Evolutionary conservation across 2,888 invertebrate species (phyloP), one percentile per base, ranked within the genome.

Genomic region (Dioctria rufipes): DNA sequence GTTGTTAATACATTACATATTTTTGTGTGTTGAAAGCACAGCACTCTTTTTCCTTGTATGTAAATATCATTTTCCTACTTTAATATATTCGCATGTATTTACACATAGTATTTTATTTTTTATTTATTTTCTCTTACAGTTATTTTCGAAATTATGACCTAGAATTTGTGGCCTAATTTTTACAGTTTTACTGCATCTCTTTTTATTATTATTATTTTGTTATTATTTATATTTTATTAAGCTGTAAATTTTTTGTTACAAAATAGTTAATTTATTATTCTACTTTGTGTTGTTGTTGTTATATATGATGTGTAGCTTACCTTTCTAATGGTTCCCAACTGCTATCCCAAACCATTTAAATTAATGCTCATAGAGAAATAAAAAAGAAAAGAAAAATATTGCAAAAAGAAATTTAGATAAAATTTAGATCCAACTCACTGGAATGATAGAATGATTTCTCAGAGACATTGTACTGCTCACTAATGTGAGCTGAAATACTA

Each of bases 251-350:
- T n/a, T 71, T 43, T 69, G 54, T 81, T 58, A 77, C 51, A 77
- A 67, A 78, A 71, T 66, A 81, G 43, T 80, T 60, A 51, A 73
- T 82, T 85, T 84, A 81, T 79, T 81, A 82, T 83, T 80, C 80
- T 85, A 86, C 61, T 80, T 78, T 82, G 84, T 82, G 81, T 81
- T 84, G 9, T 78, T 60, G 13, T 54, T n/a, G 6, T 13, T 78
- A 37, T 37, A 51, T n/a, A 51, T 88, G 88, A 87, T 87, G 89
- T 89, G 89, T 89, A 89, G 89, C 89, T 88, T 87, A 88, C 89
- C 89, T 89, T 86, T 87, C 89, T 89, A 88, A 88, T 89, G 88
- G 88, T 88, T 89, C 89, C 89, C 88, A 88, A 88, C 88, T 89
- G 89, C 89, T 88, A 85, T 87, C 84, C 86, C 89, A 89, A 88